Percentiles rank a stretch among this genome's conserved stretches.
Conservation (phyloP, 2,797 vertebrate species). For the Cetoscarus ocellatus region DNA sequence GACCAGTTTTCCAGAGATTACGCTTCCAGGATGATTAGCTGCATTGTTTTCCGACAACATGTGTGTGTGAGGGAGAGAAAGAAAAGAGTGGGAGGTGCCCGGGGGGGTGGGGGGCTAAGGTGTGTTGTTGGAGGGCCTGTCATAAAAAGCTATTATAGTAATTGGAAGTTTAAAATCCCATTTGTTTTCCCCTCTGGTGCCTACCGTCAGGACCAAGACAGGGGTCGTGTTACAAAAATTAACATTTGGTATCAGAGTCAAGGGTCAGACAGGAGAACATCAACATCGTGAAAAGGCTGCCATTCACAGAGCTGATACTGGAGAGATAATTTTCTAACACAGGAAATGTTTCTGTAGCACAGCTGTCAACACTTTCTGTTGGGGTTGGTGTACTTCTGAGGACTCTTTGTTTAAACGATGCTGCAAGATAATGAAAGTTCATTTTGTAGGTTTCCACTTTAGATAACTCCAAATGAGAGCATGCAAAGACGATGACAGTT, state of each 20-base stretch:
- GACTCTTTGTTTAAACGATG: slow-evolving; percentile 21
- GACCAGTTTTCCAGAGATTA: slow-evolving; percentile 69
- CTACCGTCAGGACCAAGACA: slow-evolving; percentile 66
- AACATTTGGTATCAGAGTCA: slow-evolving; percentile 72
- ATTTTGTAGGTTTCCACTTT: slow-evolving; percentile 15
- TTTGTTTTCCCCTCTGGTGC: slow-evolving; percentile 75
- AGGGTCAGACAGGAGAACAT: slow-evolving; percentile 65
- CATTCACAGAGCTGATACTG: slow-evolving; percentile 54
- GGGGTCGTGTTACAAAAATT: slow-evolving; percentile 71
- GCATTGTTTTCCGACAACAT: slow-evolving; percentile 59
- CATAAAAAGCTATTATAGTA: slow-evolving; percentile 79
- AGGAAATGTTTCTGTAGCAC: slow-evolving; percentile 24
- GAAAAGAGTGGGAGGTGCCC: not conserved
- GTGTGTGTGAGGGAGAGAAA: slow-evolving; percentile 17
- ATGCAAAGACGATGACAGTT: not conserved
- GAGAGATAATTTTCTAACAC: slow-evolving; percentile 43
- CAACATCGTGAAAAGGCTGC: slow-evolving; percentile 64
- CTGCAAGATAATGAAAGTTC: slow-evolving; percentile 17
- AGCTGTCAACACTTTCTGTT: slow-evolving; percentile 5
- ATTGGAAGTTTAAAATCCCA: slow-evolving; percentile 82
- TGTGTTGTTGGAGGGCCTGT: slow-evolving; percentile 64
- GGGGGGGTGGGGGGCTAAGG: slow-evolving; percentile 38
- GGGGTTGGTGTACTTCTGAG: slow-evolving; percentile 7
- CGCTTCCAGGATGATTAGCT: slow-evolving; percentile 70
- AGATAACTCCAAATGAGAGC: not conserved